Evolutionary conservation across 2,797 vertebrate species (phyloP).

Genomic region (Acestrorhynchus altus): DNA sequence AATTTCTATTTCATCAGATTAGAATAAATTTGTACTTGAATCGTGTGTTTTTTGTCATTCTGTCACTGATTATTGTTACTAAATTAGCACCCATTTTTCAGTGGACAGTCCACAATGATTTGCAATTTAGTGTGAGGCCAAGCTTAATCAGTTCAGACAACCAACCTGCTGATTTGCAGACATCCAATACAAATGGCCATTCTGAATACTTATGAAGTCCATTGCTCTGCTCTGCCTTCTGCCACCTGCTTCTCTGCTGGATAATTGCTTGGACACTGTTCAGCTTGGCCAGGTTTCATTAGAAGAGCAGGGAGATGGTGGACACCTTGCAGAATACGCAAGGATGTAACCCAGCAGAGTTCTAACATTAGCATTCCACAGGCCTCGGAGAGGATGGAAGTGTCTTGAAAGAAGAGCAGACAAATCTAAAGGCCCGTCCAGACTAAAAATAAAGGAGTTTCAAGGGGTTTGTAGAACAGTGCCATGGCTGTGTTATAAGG

Average conservation of each 20-base stretch:
- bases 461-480: too few relatives aligned
- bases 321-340: constrained; percentile 2
- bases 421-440: not conserved
- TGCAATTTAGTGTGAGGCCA: constrained; percentile 12
- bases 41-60: constrained; percentile 1
- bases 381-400: not conserved
- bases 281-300: constrained; percentile 23
- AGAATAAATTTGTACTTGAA: not conserved
- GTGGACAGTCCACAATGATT: constrained; percentile 11
- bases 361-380: not conserved
- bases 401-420: not conserved
- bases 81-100: constrained; percentile 9
- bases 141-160: constrained; percentile 18
- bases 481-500: too few relatives aligned
- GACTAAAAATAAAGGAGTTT: too few relatives aligned
- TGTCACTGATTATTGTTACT: not conserved
- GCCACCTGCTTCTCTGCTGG: constrained; percentile 11
- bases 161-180: constrained; percentile 8
- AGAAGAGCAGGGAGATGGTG: not conserved
- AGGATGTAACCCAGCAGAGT: constrained; percentile 1
- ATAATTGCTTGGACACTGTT: constrained; percentile 22
- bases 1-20: not conserved
- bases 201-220: not conserved
- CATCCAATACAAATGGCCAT: not conserved
- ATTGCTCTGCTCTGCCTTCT: constrained; percentile 7